phyloP scores from a whole-genome alignment of 2,113 vertebrate species.

The Octodon degus region DNA sequence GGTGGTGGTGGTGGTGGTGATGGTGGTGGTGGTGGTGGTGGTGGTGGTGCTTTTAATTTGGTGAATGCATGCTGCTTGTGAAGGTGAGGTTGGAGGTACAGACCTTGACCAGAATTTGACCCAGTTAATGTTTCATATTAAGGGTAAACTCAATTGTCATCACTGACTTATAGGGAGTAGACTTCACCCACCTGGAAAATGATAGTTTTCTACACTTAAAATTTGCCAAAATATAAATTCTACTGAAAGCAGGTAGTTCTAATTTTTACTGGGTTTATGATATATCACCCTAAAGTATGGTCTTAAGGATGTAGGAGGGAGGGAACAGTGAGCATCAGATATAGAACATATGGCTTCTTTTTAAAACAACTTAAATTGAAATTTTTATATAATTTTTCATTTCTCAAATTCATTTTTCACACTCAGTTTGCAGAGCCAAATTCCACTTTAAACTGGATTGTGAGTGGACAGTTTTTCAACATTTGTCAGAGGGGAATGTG shows the following conservation, averaged over 20 bases:
- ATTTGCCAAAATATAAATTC: slow-evolving; percentile 27
- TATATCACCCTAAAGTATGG: slow-evolving; percentile 49
- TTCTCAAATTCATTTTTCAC: slow-evolving; percentile 54
- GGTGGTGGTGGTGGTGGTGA: too few species aligned
- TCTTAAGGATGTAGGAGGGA: slow-evolving; percentile 11
- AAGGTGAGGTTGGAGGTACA: not conserved
- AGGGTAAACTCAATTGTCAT: not conserved
- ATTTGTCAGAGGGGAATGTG: slow-evolving; percentile 45
- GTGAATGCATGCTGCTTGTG: not conserved
- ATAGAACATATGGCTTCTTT: slow-evolving; percentile 78
- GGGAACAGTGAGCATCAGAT: slow-evolving; percentile 32
- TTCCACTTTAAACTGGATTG: slow-evolving; percentile 49
- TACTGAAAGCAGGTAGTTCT: not conserved
- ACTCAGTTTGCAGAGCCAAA: slow-evolving; percentile 54
- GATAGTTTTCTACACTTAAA: not conserved
- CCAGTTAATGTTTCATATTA: not conserved
- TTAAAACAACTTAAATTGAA: slow-evolving; percentile 70
- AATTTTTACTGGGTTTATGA: slow-evolving; percentile 42
- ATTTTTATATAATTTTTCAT: slow-evolving; percentile 65
- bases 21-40: too few species aligned
- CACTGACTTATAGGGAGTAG: not conserved
- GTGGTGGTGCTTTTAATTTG: not conserved
- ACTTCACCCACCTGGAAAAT: not conserved
- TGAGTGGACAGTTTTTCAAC: slow-evolving; percentile 56
- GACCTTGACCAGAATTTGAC: not conserved